phyloP scores from a whole-genome alignment of 2,113 vertebrate genomes.

The Carassius auratus region DNA sequence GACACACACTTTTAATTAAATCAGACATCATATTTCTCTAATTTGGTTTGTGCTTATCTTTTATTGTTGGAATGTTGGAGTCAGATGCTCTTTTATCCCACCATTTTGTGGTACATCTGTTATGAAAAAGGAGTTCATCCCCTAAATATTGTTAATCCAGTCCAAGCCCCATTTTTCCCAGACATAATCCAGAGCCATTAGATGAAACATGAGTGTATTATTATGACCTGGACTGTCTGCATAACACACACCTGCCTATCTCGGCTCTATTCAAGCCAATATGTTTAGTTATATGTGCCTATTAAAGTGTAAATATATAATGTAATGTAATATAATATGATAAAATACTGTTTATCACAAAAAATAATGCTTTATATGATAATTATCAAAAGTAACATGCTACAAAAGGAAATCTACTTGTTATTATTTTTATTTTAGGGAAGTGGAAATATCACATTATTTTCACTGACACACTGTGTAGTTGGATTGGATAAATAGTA shows the following conservation, averaged over 20 bases:
- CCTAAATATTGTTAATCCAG: conserved; percentile 63
- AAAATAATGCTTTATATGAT: background rate
- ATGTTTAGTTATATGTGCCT: background rate
- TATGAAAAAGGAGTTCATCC: conserved; percentile 35
- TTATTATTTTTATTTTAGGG: background rate
- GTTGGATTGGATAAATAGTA: background rate
- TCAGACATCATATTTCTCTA: background rate
- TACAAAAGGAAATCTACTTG: background rate
- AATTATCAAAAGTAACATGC: background rate
- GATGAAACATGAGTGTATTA: conserved; percentile 51
- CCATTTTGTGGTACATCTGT: conserved; percentile 28
- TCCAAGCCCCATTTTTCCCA: conserved; percentile 64
- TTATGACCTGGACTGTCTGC: conserved; percentile 55
- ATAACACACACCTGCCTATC: conserved; percentile 17
- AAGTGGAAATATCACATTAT: background rate
- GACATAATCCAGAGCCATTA: conserved; percentile 66
- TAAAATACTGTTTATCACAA: too few species aligned
- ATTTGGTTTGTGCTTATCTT: background rate
- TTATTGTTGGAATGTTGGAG: background rate
- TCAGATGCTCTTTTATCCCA: conserved; percentile 29
- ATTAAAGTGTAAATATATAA: too few species aligned
- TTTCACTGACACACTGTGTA: background rate
- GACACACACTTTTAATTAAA: background rate
- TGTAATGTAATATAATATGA: too few species aligned
- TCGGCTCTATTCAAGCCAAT: background rate